These are phyloP conservation scores for Perca fluviatilis DNA, from an alignment of 2,113 vertebrate species.

Conservation along the genomic window DNA sequence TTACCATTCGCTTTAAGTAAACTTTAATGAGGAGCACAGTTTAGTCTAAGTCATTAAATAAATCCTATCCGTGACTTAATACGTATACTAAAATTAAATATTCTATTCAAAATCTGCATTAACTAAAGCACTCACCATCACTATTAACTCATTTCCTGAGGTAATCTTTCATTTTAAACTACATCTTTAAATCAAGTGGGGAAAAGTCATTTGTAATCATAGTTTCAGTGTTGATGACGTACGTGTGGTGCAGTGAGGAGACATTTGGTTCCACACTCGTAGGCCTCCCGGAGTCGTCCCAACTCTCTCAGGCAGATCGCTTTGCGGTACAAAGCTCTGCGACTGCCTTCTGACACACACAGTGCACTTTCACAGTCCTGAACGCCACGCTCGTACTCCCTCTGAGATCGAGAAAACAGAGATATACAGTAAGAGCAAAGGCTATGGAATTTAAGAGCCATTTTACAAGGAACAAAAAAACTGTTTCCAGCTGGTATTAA, in stretches of 20 bases:
- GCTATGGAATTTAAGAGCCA: too few relatives aligned
- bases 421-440: not conserved
- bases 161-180: not conserved
- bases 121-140: not conserved
- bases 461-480: not conserved
- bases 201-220: not conserved
- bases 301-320: slow-evolving; percentile 91
- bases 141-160: not conserved
- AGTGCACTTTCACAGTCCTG: slow-evolving; percentile 96
- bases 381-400: slow-evolving; percentile 91
- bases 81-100: not conserved
- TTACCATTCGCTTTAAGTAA: not conserved
- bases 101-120: not conserved
- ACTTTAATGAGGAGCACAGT: not conserved
- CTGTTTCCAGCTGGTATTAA: too few relatives aligned
- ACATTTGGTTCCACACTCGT: slow-evolving; percentile 95
- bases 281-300: slow-evolving; percentile 94
- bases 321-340: slow-evolving; percentile 94
- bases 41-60: not conserved
- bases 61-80: not conserved
- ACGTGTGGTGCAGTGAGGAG: slow-evolving; percentile 94
- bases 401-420: slow-evolving; percentile 76
- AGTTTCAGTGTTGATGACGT: slow-evolving; percentile 59
- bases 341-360: slow-evolving; percentile 90
- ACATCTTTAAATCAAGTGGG: not conserved